A percentile compares a stretch with the other conserved stretches of the same genome.
Conservation (phyloP, 2,888 invertebrate species). For the Sphinx pinastri region DNA sequence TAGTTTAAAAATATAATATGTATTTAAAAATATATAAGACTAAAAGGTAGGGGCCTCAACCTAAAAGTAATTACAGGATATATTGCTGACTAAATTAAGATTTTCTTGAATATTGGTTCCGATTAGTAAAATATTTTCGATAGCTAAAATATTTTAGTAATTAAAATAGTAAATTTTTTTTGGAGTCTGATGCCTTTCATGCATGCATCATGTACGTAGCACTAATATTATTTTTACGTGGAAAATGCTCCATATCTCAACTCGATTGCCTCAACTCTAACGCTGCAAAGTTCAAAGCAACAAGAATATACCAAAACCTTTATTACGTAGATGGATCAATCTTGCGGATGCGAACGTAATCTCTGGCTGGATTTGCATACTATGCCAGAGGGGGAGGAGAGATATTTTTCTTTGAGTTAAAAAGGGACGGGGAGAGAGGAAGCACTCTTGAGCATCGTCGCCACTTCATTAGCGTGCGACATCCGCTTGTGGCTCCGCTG, state of each 20-base stretch:
- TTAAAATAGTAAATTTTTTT: too few species aligned
- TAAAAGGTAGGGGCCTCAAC: too few species aligned
- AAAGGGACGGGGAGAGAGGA: constrained; percentile 49
- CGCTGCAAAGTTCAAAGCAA: constrained; percentile 8
- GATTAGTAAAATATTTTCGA: too few species aligned
- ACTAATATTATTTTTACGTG: background rate
- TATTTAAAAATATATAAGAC: too few species aligned
- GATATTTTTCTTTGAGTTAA: constrained; percentile 43
- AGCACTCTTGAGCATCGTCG: constrained; percentile 54
- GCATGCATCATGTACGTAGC: too few species aligned
- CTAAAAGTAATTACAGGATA: too few species aligned
- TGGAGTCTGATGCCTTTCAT: too few species aligned
- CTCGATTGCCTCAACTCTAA: constrained; percentile 1
- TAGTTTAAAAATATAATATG: too few species aligned
- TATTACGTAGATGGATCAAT: constrained; percentile 66
- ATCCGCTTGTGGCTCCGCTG: constrained; percentile 51
- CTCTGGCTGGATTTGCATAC: constrained; percentile 34
- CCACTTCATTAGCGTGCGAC: constrained; percentile 65
- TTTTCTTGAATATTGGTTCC: too few species aligned
- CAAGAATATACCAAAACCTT: constrained; percentile 42
- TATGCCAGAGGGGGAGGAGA: constrained; percentile 41
- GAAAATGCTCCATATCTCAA: background rate
- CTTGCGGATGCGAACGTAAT: constrained; percentile 48
- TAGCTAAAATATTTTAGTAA: too few species aligned
- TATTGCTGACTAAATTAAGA: too few species aligned